These are phyloP conservation scores for Patella vulgata DNA, from an alignment of 1,140 invertebrate genomes.

Conservation along the genomic window DNA sequence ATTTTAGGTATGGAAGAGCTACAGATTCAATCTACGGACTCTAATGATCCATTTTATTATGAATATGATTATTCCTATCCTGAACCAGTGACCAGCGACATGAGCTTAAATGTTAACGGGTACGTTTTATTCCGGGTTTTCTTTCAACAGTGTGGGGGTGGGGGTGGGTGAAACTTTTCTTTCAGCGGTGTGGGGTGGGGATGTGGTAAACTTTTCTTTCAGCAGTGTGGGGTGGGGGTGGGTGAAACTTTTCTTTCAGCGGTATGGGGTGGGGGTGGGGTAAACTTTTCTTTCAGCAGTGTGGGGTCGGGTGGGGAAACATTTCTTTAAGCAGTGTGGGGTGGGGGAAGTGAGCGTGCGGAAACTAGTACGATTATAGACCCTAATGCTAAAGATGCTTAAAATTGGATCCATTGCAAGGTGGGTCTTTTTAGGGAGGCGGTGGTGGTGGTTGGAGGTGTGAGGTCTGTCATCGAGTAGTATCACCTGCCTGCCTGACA, in stretches of 20 bases:
- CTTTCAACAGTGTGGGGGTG: background rate
- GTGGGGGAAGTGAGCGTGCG: too few species aligned
- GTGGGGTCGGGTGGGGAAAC: background rate
- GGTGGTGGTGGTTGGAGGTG: too few species aligned
- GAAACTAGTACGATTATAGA: too few species aligned
- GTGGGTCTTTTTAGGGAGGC: too few species aligned
- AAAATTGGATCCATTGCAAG: too few species aligned
- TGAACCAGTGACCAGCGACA: background rate
- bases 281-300: background rate
- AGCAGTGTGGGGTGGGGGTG: background rate
- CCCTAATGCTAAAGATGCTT: too few species aligned
- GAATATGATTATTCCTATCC: constrained; percentile 3
- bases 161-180: background rate
- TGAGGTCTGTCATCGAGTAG: too few species aligned
- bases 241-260: background rate
- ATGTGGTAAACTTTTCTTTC: background rate
- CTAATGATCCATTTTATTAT: too few species aligned
- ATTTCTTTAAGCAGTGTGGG: background rate
- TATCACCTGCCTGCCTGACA: too few species aligned
- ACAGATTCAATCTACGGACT: background rate
- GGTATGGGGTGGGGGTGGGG: background rate
- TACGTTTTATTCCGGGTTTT: constrained; percentile 2
- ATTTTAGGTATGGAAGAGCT: background rate
- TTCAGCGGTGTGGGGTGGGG: background rate
- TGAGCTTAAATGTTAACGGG: background rate